Base-by-base conservation (phyloP, 2,888 invertebrate genomes). In the Adineta ricciae region DNA sequence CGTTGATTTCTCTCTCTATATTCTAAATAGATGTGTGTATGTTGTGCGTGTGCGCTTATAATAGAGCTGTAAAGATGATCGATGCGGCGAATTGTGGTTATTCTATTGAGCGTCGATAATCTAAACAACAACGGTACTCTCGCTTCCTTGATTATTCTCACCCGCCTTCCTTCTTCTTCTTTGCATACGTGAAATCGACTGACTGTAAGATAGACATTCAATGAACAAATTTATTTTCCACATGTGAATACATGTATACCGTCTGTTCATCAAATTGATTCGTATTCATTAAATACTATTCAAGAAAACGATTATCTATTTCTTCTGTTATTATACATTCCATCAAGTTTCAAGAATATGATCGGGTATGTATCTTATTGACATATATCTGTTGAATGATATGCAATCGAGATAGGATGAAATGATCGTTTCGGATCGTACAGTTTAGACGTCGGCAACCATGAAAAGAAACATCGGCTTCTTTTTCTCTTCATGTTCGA, bases 91-190 rank as follows among this genome's bases (percentile, higher is more conserved):
- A 64, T 64, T 64, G 64, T 64, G 64, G 32, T 64, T 64, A 32
- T 36, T 64, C 64, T 64, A 64, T 64, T 64, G 64, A 64, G 64
- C 64, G 32, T 64, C 64, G 32, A 64, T 64, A 64, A 64, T 64
- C 64, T 64, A 64, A 64, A 64, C 64, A 64, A 64, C 64, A 64
- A 64, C 64, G 64, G 64, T 64, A 64, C 32, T 36, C 64, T 64
- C 64, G 64, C 32, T 64, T 64, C 64, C 14, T 64, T 32, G 64
- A 16, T 64, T 64, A 64, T 64, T 64, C 64, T 64, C 64, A 64
- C 27, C n/a, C 32, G 64, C 64, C 64, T n/a, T 64, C 14, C 64
- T 3, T 64, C 64, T 1, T 16, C 64, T 32, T 64, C 64, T 52
- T 52, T 21, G 32, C 32, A 32, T 64, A 64, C 64, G 64, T 32